Evolutionary conservation across 2,113 vertebrate genomes (phyloP).

Genomic region (Chitala chitala): DNA sequence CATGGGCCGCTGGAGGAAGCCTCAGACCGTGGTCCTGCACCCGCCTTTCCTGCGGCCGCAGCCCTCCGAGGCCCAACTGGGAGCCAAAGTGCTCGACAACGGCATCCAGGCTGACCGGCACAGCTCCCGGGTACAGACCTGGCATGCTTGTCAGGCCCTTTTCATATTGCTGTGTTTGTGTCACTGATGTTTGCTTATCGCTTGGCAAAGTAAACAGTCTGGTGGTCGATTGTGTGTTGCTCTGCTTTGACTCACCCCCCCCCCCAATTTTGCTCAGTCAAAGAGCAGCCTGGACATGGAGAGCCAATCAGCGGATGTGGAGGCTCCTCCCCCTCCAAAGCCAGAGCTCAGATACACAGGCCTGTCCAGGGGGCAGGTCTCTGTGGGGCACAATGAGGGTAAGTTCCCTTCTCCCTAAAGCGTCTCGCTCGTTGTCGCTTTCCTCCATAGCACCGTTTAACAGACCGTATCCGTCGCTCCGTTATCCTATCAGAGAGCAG

Average conservation of each 20-base stretch:
- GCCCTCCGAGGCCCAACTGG: conserved; percentile 71
- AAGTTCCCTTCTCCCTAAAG: not conserved
- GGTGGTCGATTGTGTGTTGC: not conserved
- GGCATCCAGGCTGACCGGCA: conserved; percentile 86
- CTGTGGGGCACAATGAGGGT: conserved; percentile 80
- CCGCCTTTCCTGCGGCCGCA: conserved; percentile 83
- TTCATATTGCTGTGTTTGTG: not conserved
- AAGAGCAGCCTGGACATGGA: conserved; percentile 92
- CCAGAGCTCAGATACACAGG: conserved; percentile 87
- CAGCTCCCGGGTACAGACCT: conserved; percentile 82
- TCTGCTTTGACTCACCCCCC: not conserved
- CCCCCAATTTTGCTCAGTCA: conserved; percentile 60
- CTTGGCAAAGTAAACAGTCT: not conserved
- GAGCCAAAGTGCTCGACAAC: conserved; percentile 86
- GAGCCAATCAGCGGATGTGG: conserved; percentile 90
- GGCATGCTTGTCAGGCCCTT: conserved; percentile 32
- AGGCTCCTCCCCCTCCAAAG: conserved; percentile 90
- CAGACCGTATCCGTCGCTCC: conserved; percentile 18
- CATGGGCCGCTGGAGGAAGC: conserved; percentile 71
- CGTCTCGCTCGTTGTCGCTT: not conserved
- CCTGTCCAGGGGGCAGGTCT: conserved; percentile 72
- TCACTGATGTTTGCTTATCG: too few species aligned
- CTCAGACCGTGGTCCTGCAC: conserved; percentile 71
- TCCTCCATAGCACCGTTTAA: not conserved
- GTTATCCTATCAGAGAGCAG: conserved; percentile 69